Evolutionary conservation across 2,797 vertebrate species (phyloP).

Genomic region (Telmatherina bonti): DNA sequence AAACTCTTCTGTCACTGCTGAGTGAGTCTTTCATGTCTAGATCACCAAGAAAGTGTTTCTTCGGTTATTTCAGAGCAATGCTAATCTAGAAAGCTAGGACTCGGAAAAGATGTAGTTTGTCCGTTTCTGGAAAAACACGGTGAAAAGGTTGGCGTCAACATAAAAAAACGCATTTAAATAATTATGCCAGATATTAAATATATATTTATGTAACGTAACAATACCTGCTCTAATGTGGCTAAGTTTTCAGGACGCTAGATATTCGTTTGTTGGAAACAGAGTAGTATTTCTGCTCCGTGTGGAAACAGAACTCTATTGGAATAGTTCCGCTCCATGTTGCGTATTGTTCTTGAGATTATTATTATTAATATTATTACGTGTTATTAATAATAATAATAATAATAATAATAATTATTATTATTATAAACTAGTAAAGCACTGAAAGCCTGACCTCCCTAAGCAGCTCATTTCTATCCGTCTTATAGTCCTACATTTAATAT

Average conservation of each 20-base stretch:
- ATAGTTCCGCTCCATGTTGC: conserved; percentile 27
- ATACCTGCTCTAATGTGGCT: neutral
- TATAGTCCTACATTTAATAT: too few relatives aligned
- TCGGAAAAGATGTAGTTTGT: neutral
- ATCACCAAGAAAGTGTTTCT: neutral
- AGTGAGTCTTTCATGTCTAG: neutral
- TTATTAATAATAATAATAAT: too few relatives aligned
- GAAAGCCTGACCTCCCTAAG: too few relatives aligned
- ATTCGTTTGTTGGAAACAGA: conserved; percentile 17
- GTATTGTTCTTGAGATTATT: neutral
- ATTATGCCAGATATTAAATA: accelerated
- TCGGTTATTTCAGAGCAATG: neutral
- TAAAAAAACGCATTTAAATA: neutral
- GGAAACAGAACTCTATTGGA: conserved; percentile 26
- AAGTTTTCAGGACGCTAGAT: conserved; percentile 2
- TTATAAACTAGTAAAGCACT: too few relatives aligned
- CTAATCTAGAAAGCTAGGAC: neutral
- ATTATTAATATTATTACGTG: neutral
- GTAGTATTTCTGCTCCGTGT: neutral
- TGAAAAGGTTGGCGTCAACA: accelerated
- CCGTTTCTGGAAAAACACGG: neutral
- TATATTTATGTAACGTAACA: neutral
- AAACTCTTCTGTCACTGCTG: neutral
- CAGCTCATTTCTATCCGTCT: too few relatives aligned
- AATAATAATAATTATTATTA: too few relatives aligned